Evolutionary conservation across 2,888 invertebrate species (phyloP), one percentile per base, ranked within the genome.

Genomic region (Apotomis turbidana): DNA sequence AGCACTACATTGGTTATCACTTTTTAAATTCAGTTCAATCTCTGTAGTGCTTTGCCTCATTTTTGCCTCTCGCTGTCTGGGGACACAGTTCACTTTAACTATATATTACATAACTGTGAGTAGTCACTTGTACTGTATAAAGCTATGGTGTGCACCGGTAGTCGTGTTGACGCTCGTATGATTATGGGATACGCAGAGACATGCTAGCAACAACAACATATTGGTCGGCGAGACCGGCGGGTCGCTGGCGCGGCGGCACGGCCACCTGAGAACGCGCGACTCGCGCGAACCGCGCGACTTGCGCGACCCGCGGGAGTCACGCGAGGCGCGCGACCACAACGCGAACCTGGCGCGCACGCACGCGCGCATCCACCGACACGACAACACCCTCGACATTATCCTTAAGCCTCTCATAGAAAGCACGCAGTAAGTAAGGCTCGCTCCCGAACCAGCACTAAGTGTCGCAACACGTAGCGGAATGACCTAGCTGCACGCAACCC

Each of bases 141-240:
- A 79, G 80, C 80, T 82, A 76, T 76, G 84, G 84, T 87, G 80
- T 85, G 87, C 88, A 88, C 85, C 82, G 83, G 90, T 91, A 89
- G 91, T 88, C 90, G 90, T 87, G 89, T 80, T 81, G 81, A 89
- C 83, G 78, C 79, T 83, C 87, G 83, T 87, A 81, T 90, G 86
- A 86, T 85, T 86, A 85, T 93, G 93, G 92, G 90, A 84, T 86
- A 88, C 88, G 87, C 94, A 94, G 94, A 93, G 93, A 90, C 94
- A 94, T 90, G 93, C 94, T 92, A 94, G 94, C 93, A 94, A 94
- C 94, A 94, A 93, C 94, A 94, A 94, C 93, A 92, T 94, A 87
- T 82, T 93, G 90, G 88, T 89, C 81, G 92, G 90, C 84, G 91
- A 91, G 86, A 89, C 69, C 38, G 71, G 90, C 89, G 92, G 91